Evolutionary conservation across 1,140 invertebrate genomes (phyloP).

Genomic region (Scylla paramamosain): DNA sequence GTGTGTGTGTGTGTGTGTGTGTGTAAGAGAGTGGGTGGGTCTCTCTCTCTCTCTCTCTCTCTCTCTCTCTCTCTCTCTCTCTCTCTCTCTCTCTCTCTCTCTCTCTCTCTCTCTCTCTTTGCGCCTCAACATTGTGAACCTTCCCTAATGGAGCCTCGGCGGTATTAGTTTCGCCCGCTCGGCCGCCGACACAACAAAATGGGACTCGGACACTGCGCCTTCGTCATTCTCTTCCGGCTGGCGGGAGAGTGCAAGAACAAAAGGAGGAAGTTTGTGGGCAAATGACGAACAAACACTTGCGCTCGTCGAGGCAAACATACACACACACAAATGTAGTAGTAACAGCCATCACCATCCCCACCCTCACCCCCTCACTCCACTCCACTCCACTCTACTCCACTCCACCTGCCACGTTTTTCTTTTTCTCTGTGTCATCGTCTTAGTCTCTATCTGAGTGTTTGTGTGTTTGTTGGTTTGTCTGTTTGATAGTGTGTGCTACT

Average conservation of each 20-base stretch:
- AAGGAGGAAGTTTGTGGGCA: constrained; percentile 12
- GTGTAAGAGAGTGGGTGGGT: no score
- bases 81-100: background rate
- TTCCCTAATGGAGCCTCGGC: constrained; percentile 5
- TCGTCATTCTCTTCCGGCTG: background rate
- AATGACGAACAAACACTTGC: constrained; percentile 22
- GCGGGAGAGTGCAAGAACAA: background rate
- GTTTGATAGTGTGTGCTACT: no score
- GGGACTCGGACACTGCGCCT: background rate
- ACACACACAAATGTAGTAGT: background rate
- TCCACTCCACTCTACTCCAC: no score
- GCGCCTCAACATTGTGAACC: background rate
- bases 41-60: background rate
- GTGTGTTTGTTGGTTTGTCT: no score
- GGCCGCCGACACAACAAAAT: background rate
- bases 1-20: no score
- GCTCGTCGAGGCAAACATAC: background rate
- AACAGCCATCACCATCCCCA: background rate
- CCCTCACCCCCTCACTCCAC: no score
- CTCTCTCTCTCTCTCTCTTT: background rate
- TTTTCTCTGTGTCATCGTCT: background rate
- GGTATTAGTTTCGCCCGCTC: background rate
- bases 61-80: background rate
- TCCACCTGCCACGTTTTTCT: background rate
- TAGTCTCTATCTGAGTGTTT: background rate